Base-by-base conservation (phyloP, 1,140 invertebrate genomes). In the Cherax quadricarinatus region DNA sequence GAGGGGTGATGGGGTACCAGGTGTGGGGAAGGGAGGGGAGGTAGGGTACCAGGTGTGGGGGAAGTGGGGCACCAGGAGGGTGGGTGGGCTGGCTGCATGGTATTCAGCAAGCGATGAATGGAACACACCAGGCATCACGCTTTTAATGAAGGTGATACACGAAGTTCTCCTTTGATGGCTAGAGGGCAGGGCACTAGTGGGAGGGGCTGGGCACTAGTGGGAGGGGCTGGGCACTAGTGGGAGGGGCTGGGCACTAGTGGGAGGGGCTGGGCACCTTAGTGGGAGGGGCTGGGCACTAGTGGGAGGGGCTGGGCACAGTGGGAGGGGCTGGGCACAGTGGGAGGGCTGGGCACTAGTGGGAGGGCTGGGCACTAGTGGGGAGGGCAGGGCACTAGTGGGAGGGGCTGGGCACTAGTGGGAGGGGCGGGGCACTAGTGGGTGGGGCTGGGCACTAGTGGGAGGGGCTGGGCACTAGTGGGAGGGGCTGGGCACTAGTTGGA, bases 81-180 rank as follows among this genome's bases (percentile, higher is more conserved):
- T 41, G 30, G 30, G 30, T 41, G 30, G 30, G 30, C 30, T 41
- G 30, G 30, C 30, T 41, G 30, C 24, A 57, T 66, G 82, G 84
- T 66, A 91, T 91, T 91, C 89, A 91, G 49, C 73, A 18, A 2
- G 16, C 21, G n/a, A 53, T 86, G 82, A 91, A 91, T 91, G 89
- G 89, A 91, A 73, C 60, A 73, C 75, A 51, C 89, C 83, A 91
- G 89, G 89, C 89, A 66, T 91, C 89, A 86, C 89, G 21, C 62
- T 91, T 91, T 91, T 91, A 91, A 91, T 91, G 84, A 91, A 91
- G 89, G 89, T 86, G 81, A 86, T 84, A 86, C 70, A 41, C 41
- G 41, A 86, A 84, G 89, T 83, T 91, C 89, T 86, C 89, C 82
- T 91, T 91, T 91, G 89, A 91, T 73, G 89, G 9, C 49, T 48